phyloP scores from a whole-genome alignment of 2,888 invertebrate species.

The Pachycephus smyrnensis region DNA sequence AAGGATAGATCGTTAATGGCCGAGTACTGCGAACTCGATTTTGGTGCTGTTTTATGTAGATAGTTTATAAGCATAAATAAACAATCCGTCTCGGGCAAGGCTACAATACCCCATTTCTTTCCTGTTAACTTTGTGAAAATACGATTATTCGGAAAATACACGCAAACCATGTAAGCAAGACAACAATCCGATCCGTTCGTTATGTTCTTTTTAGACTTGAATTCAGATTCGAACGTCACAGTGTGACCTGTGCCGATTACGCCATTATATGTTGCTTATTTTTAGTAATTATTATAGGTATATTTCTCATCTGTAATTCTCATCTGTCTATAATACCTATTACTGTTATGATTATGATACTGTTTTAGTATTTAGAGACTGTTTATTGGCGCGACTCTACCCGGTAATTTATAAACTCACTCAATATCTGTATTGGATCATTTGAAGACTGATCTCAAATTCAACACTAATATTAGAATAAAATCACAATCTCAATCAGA shows the following conservation, averaged over 20 bases:
- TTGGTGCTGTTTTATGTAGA: background rate
- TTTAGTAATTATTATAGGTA: no score
- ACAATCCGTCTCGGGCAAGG: background rate
- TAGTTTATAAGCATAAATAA: background rate
- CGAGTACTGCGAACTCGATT: background rate
- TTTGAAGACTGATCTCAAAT: background rate
- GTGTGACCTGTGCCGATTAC: background rate
- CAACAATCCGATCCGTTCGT: background rate
- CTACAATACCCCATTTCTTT: background rate
- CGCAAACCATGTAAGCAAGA: background rate
- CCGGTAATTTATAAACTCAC: background rate
- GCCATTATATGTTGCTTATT: background rate
- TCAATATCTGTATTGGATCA: background rate
- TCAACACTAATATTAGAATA: background rate
- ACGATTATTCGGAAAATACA: background rate
- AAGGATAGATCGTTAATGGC: background rate
- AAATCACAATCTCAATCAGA: background rate
- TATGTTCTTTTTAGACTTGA: background rate
- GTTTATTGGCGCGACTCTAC: background rate
- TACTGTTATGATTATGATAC: no score
- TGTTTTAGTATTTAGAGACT: no score
- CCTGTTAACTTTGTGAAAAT: background rate
- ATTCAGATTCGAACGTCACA: background rate
- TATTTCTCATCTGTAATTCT: no score
- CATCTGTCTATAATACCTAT: no score